Conservation (phyloP, 2,888 invertebrate species). For the Sminthurides aquaticus region DNA sequence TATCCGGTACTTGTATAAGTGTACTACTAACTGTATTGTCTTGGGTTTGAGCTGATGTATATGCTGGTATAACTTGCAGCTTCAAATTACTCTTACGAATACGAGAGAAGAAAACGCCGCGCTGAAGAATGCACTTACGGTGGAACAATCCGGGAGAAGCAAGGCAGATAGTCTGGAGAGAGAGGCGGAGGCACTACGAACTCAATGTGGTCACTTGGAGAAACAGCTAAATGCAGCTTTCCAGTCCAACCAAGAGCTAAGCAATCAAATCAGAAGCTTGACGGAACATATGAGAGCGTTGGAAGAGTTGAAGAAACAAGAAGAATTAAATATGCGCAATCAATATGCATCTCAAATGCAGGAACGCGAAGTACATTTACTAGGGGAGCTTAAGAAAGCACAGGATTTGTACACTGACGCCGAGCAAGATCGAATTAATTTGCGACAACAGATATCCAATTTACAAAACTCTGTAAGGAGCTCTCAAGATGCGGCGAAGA, state of each 20-base stretch:
- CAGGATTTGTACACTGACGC: slow-evolving; percentile 23
- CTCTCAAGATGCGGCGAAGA: slow-evolving; percentile 24
- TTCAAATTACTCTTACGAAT: slow-evolving; percentile 25
- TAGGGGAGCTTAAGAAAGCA: slow-evolving; percentile 23
- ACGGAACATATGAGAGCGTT: slow-evolving; percentile 29
- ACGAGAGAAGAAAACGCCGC: slow-evolving; percentile 31
- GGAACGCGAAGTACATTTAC: slow-evolving; percentile 37
- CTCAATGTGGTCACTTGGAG: slow-evolving; percentile 45
- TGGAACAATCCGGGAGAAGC: slow-evolving; percentile 29
- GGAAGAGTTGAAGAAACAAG: slow-evolving; percentile 22
- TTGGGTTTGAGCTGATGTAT: neutral
- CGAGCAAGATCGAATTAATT: slow-evolving; percentile 24
- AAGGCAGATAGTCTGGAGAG: slow-evolving; percentile 36
- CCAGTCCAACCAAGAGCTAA: slow-evolving; percentile 35
- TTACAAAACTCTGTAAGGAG: slow-evolving; percentile 26
- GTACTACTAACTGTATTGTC: too few relatives aligned
- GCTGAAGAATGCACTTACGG: slow-evolving; percentile 25
- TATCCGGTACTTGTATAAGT: too few relatives aligned
- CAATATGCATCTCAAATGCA: slow-evolving; percentile 31
- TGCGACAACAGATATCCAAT: slow-evolving; percentile 27
- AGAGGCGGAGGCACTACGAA: slow-evolving; percentile 41
- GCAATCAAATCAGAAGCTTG: slow-evolving; percentile 30
- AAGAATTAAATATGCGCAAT: slow-evolving; percentile 16
- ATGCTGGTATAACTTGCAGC: too few relatives aligned
- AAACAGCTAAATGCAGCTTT: slow-evolving; percentile 47